Conservation (phyloP, 2,113 vertebrate genomes). For the Hippolais icterina region DNA sequence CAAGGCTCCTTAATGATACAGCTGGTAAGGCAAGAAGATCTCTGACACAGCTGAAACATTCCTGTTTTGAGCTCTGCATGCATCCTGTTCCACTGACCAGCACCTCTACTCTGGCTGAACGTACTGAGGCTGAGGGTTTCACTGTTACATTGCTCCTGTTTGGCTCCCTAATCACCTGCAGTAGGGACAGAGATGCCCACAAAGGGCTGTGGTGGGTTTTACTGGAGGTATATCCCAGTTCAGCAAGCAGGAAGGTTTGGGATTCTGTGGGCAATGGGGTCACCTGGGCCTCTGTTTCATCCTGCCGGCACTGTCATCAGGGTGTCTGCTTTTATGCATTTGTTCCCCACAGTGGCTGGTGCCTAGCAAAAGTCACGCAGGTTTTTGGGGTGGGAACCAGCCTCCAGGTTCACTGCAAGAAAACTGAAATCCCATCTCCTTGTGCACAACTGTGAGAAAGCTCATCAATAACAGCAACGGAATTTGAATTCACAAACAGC, state of each 20-base stretch:
- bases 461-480: background rate
- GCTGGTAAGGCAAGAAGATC: background rate
- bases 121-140: background rate
- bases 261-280: background rate
- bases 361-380: background rate
- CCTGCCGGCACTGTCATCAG: background rate
- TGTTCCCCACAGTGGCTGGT: background rate
- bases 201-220: background rate
- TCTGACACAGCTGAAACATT: background rate
- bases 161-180: background rate
- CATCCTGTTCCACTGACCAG: background rate
- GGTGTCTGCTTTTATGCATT: background rate
- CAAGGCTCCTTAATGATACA: background rate
- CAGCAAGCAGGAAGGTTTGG: background rate
- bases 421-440: background rate
- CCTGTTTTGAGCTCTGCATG: background rate
- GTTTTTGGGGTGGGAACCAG: background rate
- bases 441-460: background rate
- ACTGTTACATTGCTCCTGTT: background rate
- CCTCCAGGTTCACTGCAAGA: background rate
- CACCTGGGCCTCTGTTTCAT: background rate
- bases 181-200: background rate
- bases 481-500: background rate
- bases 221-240: background rate
- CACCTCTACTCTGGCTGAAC: background rate